Evolutionary conservation across 1,140 invertebrate species (phyloP).

Genomic region (Drosophila pseudoananassae): DNA sequence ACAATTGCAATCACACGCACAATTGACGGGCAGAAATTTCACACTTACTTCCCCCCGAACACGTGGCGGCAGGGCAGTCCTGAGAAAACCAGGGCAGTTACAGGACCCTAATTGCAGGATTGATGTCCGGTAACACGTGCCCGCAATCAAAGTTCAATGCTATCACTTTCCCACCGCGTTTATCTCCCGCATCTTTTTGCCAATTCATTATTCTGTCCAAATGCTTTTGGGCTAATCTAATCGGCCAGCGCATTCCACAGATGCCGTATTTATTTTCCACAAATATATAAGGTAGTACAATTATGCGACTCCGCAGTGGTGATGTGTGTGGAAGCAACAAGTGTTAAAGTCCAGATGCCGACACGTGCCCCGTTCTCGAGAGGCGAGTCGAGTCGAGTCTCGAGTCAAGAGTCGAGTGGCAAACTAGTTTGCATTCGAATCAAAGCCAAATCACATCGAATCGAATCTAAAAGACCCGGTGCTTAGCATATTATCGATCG

Average conservation of each 20-base stretch:
- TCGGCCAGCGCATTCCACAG: slow-evolving; percentile 42
- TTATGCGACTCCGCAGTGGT: not conserved
- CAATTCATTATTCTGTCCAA: slow-evolving; percentile 31
- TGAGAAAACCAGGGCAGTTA: not conserved
- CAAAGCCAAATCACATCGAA: slow-evolving; percentile 15
- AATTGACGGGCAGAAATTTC: slow-evolving; percentile 70
- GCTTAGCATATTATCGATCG: slow-evolving; percentile 25
- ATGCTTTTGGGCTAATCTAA: slow-evolving; percentile 45
- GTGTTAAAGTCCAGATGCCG: slow-evolving; percentile 55
- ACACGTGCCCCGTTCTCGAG: slow-evolving; percentile 40
- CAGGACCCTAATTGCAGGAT: slow-evolving; percentile 60
- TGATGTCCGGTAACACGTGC: slow-evolving; percentile 63
- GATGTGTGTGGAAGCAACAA: slow-evolving; percentile 43
- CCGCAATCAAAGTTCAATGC: slow-evolving; percentile 46
- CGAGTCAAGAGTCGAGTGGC: not conserved
- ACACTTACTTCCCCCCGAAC: slow-evolving; percentile 40
- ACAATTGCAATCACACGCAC: slow-evolving; percentile 53
- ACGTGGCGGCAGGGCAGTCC: slow-evolving; percentile 3
- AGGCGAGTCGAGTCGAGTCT: not conserved
- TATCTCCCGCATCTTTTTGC: slow-evolving; percentile 3
- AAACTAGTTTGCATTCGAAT: slow-evolving; percentile 45
- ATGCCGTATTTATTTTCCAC: slow-evolving; percentile 33
- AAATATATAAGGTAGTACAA: not conserved
- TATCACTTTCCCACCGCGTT: slow-evolving; percentile 18
- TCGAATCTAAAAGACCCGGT: slow-evolving; percentile 10